A percentile compares a stretch with the other conserved stretches of the same genome.
Conservation (phyloP, 2,888 invertebrate species). For the Drosophila neutralis region DNA sequence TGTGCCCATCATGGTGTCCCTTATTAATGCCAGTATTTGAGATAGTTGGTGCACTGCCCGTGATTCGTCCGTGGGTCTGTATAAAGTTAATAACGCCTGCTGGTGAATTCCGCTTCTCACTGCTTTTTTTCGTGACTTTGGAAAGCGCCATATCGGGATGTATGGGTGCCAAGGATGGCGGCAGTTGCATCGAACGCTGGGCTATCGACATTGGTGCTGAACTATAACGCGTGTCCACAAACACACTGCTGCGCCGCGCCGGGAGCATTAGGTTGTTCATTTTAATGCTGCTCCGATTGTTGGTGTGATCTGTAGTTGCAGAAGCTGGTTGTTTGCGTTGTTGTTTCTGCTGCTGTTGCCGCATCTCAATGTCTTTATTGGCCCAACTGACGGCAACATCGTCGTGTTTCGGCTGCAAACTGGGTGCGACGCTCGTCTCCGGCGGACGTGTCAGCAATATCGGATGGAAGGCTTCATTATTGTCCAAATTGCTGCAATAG, state of each 20-base stretch:
- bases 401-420: slow-evolving; percentile 6
- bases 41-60: slow-evolving; percentile 60
- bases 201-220: slow-evolving; percentile 72
- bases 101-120: slow-evolving; percentile 60
- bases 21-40: slow-evolving; percentile 28
- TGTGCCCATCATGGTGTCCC: slow-evolving; percentile 10
- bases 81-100: slow-evolving; percentile 78
- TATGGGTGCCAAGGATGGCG: slow-evolving; percentile 46
- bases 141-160: slow-evolving; percentile 38
- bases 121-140: slow-evolving; percentile 28
- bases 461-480: slow-evolving; percentile 57
- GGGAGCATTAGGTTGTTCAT: slow-evolving; percentile 28
- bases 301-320: slow-evolving; percentile 8
- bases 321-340: slow-evolving; percentile 7
- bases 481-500: slow-evolving; percentile 13
- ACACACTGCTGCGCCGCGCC: slow-evolving; percentile 61
- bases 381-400: slow-evolving; percentile 25
- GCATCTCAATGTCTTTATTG: slow-evolving; percentile 35
- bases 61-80: slow-evolving; percentile 71
- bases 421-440: slow-evolving; percentile 44
- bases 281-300: slow-evolving; percentile 24
- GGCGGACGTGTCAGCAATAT: slow-evolving; percentile 48
- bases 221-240: slow-evolving; percentile 57
- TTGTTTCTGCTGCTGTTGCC: slow-evolving; percentile 22
- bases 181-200: slow-evolving; percentile 58